Conservation (phyloP, 2,888 invertebrate species). For the Brachypterus glaber region DNA sequence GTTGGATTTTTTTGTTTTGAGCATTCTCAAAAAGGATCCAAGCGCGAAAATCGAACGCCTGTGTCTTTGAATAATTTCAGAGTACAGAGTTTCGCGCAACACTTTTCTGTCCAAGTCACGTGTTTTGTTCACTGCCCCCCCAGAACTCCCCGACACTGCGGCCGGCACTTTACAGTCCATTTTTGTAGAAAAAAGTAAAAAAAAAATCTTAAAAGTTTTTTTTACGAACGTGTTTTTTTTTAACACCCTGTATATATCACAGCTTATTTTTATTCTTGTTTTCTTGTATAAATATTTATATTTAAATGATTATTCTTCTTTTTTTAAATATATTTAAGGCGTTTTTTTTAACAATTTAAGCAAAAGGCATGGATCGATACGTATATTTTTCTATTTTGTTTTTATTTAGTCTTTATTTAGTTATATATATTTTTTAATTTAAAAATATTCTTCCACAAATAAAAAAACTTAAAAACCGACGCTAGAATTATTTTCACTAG, state of each 20-base stretch:
- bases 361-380: constrained; percentile 6
- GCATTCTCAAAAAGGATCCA: constrained; percentile 65
- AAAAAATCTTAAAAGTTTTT: too few relatives aligned
- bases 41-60: constrained; percentile 66
- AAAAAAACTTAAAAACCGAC: too few relatives aligned
- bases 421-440: too few relatives aligned
- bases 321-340: constrained; percentile 3
- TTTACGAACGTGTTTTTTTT: background rate
- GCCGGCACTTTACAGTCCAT: constrained; percentile 30
- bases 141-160: constrained; percentile 18
- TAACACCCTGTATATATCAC: constrained; percentile 12
- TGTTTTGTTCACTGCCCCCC: constrained; percentile 26
- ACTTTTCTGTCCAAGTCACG: constrained; percentile 51
- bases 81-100: constrained; percentile 61
- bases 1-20: constrained; percentile 64
- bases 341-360: background rate
- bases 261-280: constrained; percentile 3
- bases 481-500: too few relatives aligned
- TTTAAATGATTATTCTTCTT: constrained; percentile 1
- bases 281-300: constrained; percentile 3
- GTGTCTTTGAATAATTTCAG: constrained; percentile 69
- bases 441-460: too few relatives aligned
- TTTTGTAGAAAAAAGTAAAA: too few relatives aligned
- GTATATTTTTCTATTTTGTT: too few relatives aligned
- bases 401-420: too few relatives aligned